A percentile compares a stretch with the other conserved stretches of the same genome.
phyloP scores from a whole-genome alignment of 2,113 vertebrate genomes.

The Gallinago media region DNA sequence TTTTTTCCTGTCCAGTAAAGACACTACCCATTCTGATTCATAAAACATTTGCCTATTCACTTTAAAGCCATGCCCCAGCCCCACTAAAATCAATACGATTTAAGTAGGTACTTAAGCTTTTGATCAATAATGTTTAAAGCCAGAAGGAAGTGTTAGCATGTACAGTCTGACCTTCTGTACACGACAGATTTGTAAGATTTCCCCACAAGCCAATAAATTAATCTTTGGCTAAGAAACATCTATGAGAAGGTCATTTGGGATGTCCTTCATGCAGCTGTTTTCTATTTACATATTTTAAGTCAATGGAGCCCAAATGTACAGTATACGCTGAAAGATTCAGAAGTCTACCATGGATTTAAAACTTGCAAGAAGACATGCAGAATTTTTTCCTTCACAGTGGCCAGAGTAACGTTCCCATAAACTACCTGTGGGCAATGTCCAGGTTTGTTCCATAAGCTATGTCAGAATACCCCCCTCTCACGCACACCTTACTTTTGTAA shows the following conservation, averaged over 20 bases:
- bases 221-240: neutral
- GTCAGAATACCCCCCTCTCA: neutral
- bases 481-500: neutral
- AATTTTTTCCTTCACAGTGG: neutral
- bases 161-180: neutral
- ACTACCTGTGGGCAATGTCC: neutral
- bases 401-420: neutral
- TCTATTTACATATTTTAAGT: slow-evolving; percentile 26
- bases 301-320: neutral
- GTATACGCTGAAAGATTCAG: neutral
- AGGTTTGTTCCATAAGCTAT: neutral
- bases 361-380: neutral
- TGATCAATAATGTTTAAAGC: neutral
- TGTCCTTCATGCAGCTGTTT: slow-evolving; percentile 16
- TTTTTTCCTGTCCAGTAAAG: neutral
- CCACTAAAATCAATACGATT: neutral
- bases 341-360: neutral
- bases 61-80: neutral
- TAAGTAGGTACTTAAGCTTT: neutral
- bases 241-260: neutral
- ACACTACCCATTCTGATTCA: neutral
- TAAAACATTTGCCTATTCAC: neutral
- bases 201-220: neutral
- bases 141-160: neutral
- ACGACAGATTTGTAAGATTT: neutral